phyloP scores from a whole-genome alignment of 2,113 vertebrate genomes.

The Ophiodon elongatus region DNA sequence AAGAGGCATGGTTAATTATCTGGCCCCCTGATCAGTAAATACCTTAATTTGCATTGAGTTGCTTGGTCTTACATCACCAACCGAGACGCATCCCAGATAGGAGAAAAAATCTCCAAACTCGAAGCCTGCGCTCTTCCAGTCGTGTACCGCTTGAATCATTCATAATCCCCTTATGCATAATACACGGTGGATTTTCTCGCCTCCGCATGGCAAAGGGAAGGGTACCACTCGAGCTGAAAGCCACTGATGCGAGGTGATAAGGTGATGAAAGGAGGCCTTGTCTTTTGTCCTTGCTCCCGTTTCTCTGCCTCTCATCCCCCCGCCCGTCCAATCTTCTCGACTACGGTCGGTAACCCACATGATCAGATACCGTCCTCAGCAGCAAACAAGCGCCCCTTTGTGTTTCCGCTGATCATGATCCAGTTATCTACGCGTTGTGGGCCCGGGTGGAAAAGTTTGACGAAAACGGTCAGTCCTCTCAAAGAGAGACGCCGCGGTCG shows the following conservation, averaged over 20 bases:
- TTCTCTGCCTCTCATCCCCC: conserved; percentile 22
- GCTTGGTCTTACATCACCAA: conserved; percentile 51
- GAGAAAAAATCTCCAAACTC: conserved; percentile 42
- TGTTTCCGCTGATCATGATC: conserved; percentile 1
- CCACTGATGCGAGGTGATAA: conserved; percentile 72
- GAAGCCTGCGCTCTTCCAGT: conserved; percentile 14
- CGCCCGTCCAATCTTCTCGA: conserved; percentile 33
- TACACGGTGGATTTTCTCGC: conserved; percentile 57
- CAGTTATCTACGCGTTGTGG: not conserved
- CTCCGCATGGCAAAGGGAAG: conserved; percentile 20
- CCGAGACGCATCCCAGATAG: conserved; percentile 19
- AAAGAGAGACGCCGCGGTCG: not conserved
- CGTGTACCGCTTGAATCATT: conserved; percentile 61
- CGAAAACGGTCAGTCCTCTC: conserved; percentile 1
- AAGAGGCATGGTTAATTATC: conserved; percentile 24
- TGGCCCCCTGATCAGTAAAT: conserved; percentile 42
- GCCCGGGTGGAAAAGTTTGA: conserved; percentile 29
- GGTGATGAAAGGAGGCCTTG: conserved; percentile 63
- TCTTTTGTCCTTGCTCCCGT: conserved; percentile 37
- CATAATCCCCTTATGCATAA: conserved; percentile 75
- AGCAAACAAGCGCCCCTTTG: conserved; percentile 39
- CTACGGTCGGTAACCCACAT: conserved; percentile 48
- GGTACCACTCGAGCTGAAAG: conserved; percentile 46
- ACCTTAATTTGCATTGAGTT: conserved; percentile 24
- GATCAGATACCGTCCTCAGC: conserved; percentile 46